phyloP scores from a whole-genome alignment of 2,888 invertebrate species.

The Andricus quercusramuli region DNA sequence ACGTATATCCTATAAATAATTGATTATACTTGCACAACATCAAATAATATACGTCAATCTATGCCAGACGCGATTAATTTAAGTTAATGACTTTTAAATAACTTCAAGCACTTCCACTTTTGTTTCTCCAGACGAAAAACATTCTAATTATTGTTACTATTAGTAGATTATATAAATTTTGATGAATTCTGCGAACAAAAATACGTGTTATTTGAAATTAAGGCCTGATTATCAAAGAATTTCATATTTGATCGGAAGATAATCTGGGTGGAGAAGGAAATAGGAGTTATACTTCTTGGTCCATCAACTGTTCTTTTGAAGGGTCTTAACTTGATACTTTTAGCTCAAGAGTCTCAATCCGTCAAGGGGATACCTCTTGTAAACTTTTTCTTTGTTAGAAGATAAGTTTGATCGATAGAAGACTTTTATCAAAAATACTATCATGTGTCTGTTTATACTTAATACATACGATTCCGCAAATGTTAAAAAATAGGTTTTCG shows the following conservation, averaged over 20 bases:
- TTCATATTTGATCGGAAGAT: neutral
- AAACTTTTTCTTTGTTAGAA: constrained; percentile 47
- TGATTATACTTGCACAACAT: constrained; percentile 7
- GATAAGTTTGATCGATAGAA: constrained; percentile 48
- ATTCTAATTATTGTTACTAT: neutral
- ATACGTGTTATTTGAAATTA: neutral
- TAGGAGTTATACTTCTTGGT: constrained; percentile 18
- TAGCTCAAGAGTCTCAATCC: constrained; percentile 44
- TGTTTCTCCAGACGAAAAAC: neutral
- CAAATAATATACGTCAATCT: neutral
- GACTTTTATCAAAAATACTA: constrained; percentile 41
- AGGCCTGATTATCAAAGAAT: neutral
- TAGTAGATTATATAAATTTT: neutral
- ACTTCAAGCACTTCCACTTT: neutral
- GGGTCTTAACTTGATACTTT: constrained; percentile 50
- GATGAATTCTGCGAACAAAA: neutral
- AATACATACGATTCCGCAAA: neutral
- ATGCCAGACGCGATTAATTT: neutral
- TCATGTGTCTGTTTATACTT: neutral
- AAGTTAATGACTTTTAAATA: constrained; percentile 13
- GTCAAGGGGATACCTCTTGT: constrained; percentile 44
- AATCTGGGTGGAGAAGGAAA: neutral
- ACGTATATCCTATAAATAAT: constrained; percentile 18
- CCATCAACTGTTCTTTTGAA: constrained; percentile 49
- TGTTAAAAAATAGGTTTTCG: neutral